Evolutionary conservation across 2,797 vertebrate species (phyloP).

Genomic region (Linurgus olivaceus): DNA sequence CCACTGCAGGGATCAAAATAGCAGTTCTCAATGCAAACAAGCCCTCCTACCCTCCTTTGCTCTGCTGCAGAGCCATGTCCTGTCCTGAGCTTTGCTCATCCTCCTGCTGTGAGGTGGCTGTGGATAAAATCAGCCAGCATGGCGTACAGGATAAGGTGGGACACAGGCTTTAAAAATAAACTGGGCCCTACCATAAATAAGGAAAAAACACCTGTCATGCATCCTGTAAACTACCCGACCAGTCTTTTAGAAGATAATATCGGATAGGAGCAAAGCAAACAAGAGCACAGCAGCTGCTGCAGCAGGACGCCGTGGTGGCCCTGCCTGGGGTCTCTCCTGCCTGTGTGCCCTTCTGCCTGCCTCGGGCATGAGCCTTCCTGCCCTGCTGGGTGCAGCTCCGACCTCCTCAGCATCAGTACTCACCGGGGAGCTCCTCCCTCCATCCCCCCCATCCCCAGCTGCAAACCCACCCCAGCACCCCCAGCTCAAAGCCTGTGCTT

Average conservation of each 20-base stretch:
- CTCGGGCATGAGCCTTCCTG: background rate
- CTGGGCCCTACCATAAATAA: background rate
- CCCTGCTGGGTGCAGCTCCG: background rate
- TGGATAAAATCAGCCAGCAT: background rate
- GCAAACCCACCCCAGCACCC: background rate
- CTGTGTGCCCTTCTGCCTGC: background rate
- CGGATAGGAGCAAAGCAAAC: background rate
- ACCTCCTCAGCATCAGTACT: background rate
- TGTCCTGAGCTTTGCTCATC: background rate
- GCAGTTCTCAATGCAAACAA: background rate
- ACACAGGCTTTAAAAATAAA: background rate
- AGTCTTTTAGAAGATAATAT: background rate
- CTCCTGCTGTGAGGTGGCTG: background rate
- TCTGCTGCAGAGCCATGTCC: background rate
- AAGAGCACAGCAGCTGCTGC: background rate
- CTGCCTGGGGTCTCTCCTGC: background rate
- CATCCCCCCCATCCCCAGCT: background rate
- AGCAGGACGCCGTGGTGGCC: background rate
- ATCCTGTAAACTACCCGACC: background rate
- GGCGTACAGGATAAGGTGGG: slow-evolving; percentile 28
- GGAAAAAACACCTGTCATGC: slow-evolving; percentile 35
- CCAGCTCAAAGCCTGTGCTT: slow-evolving; percentile 33
- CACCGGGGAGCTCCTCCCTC: background rate
- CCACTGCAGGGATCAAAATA: background rate
- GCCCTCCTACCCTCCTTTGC: background rate